Base-by-base conservation (phyloP, 2,888 invertebrate species). In the Listrodromus nycthemerus region DNA sequence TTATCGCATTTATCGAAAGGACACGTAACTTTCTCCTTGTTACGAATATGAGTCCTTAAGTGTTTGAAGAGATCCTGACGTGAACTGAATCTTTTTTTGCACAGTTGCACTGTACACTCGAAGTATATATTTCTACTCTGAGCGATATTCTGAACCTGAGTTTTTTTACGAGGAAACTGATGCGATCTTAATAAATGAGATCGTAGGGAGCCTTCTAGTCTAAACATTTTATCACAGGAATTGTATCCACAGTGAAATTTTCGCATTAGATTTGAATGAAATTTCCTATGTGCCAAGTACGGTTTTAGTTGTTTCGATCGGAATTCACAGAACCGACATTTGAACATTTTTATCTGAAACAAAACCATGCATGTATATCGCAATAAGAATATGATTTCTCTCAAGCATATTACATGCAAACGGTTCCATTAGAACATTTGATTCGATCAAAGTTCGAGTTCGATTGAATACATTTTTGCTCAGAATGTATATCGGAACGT, bases 1-100 rank as follows among this genome's bases (percentile, higher is more conserved):
- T 70, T 85, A 21, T 55, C 24, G 24, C 85, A 85, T 8, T 45
- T 16, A 6, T 41, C n/a, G 50, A 45, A 76, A 10, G 79, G 76
- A 76, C 84, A 87, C n/a, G 27, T 21, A 24, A 87, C 55, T 55
- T 61, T 45, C 8, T 61, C 41, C 4, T 80, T 70, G 10, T 79
- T 61, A 19, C 67, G 66, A 8, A 86, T 83, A 66, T 86, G 86
- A 10, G 2, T 8, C 71, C 84, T 86, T 33, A 86, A 70, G 66
- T 86, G 84, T 41, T 84, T 82, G 24, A 84, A 4, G 13, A 84
- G 41, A 6, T 2, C 8, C 55, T 45, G 30, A 55, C 63, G 16
- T 37, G 30, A n/a, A 58, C 79, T 52, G 2, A 30, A 70, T 75
- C 75, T 58, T 70, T 78, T 75, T 70, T 55, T 45, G 33, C 81